phyloP scores from a whole-genome alignment of 2,113 vertebrate genomes.

The Podarcis muralis region DNA sequence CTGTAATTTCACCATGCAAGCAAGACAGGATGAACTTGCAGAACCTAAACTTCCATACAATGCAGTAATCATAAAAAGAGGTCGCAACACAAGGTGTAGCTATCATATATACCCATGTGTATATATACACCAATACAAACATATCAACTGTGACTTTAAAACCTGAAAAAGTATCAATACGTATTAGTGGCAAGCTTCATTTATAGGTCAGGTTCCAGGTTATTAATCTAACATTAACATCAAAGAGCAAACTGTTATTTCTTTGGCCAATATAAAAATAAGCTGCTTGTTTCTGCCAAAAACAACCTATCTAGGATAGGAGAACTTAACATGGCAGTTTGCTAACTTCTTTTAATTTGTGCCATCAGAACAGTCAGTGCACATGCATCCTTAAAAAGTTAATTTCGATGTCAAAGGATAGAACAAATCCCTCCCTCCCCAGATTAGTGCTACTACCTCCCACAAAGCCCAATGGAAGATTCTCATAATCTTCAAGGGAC shows the following conservation, averaged over 20 bases:
- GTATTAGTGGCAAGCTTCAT: neutral
- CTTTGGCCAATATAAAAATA: constrained; percentile 12
- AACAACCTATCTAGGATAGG: constrained; percentile 2
- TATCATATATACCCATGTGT: neutral
- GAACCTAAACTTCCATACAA: neutral
- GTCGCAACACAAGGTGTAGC: neutral
- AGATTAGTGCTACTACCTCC: neutral
- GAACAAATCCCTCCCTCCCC: neutral
- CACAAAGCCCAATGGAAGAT: neutral
- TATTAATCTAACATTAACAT: constrained; percentile 11
- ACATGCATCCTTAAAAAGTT: constrained; percentile 1
- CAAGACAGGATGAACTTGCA: neutral
- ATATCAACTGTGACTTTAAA: neutral
- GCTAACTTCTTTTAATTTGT: neutral
- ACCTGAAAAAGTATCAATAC: neutral
- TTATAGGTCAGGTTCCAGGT: neutral
- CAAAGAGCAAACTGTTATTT: constrained; percentile 24
- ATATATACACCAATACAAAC: neutral
- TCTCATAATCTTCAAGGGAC: neutral
- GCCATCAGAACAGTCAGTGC: neutral
- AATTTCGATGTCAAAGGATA: constrained; percentile 9
- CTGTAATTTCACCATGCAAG: neutral
- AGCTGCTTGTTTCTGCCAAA: constrained; percentile 5
- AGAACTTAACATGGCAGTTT: neutral
- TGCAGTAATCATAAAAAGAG: neutral